Percentiles rank a stretch among this genome's conserved stretches.
Evolutionary conservation across 2,113 vertebrate genomes (phyloP).

Genomic region (Eudyptes chrysolophus): DNA sequence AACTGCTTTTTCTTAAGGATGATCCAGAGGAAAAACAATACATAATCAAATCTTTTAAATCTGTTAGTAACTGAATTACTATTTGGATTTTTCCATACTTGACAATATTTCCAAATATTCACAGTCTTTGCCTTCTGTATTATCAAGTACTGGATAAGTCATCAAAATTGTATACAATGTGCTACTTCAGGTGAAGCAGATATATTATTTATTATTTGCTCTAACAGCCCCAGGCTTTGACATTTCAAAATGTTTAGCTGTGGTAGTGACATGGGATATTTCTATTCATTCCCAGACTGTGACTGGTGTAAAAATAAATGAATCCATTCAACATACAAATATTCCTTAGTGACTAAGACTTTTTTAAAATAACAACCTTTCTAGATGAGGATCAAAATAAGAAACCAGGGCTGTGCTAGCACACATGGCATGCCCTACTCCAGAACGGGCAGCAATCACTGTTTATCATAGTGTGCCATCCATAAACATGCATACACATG

Average conservation of each 20-base stretch:
- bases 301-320: background rate
- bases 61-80: background rate
- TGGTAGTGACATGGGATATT: background rate
- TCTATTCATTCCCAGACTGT: background rate
- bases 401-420: background rate
- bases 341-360: background rate
- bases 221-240: background rate
- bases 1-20: background rate
- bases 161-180: background rate
- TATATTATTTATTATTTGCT: background rate
- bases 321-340: background rate
- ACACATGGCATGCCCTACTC: too few relatives aligned
- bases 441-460: background rate
- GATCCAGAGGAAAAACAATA: background rate
- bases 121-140: background rate
- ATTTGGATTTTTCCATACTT: background rate
- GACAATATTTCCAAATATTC: background rate
- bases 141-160: background rate
- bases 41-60: background rate
- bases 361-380: background rate
- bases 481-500: background rate
- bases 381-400: background rate
- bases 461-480: background rate
- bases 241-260: constrained; percentile 25
- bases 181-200: background rate